Conservation (phyloP, 2,113 vertebrate genomes). For the Actenoides hombroni region DNA sequence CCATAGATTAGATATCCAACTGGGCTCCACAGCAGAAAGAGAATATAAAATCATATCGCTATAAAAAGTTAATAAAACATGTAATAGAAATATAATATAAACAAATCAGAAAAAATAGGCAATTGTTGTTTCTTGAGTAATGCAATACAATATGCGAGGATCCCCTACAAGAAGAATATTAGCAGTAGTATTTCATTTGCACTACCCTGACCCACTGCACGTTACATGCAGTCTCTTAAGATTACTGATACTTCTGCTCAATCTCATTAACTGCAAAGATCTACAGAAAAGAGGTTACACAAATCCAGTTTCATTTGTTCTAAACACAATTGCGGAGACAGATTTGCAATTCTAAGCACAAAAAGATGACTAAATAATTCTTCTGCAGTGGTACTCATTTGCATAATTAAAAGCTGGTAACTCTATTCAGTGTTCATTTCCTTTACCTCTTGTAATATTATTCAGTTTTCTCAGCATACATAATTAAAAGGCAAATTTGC, state of each 20-base stretch:
- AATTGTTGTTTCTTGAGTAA: neutral
- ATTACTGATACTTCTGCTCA: neutral
- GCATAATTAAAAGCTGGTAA: constrained; percentile 57
- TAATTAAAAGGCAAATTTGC: constrained; percentile 56
- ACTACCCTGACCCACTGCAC: neutral
- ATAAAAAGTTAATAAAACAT: neutral
- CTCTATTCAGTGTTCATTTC: constrained; percentile 48
- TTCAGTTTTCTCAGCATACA: neutral
- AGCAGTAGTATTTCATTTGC: neutral
- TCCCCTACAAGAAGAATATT: neutral
- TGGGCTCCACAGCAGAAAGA: neutral
- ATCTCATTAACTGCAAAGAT: neutral
- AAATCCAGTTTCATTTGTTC: constrained; percentile 17
- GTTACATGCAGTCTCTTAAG: neutral
- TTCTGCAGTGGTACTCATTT: constrained; percentile 11
- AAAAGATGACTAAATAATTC: constrained; percentile 49
- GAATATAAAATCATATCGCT: neutral
- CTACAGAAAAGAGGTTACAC: neutral
- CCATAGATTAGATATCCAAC: neutral
- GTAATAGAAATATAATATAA: neutral
- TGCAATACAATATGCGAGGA: neutral
- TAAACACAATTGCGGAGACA: neutral
- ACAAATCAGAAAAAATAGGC: neutral
- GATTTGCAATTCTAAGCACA: constrained; percentile 53
- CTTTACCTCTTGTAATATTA: constrained; percentile 46